Conservation (phyloP, 2,888 invertebrate genomes). For the Drosophila hamatofila region DNA sequence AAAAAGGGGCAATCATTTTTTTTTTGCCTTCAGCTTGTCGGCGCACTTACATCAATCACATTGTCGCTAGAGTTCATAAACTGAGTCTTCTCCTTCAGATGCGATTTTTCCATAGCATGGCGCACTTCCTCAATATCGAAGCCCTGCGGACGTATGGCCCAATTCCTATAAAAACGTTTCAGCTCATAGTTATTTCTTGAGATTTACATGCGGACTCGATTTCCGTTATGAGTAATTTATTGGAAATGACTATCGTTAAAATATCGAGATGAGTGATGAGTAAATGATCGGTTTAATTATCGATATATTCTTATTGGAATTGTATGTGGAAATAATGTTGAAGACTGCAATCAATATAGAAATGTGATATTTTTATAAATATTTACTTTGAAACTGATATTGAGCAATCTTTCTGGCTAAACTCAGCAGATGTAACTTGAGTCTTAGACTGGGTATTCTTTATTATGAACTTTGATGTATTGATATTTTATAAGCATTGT, state of each 20-base stretch:
- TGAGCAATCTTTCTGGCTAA: too few relatives aligned
- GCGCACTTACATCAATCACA: conserved; percentile 45
- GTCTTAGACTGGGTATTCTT: too few relatives aligned
- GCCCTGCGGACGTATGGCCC: conserved; percentile 59
- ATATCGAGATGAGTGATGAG: background rate
- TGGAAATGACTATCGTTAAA: background rate
- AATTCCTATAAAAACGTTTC: background rate
- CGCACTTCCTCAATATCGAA: conserved; percentile 58
- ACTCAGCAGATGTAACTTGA: too few relatives aligned
- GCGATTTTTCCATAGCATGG: conserved; percentile 7
- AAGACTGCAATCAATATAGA: too few relatives aligned
- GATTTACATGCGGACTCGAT: background rate
- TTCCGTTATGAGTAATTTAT: background rate
- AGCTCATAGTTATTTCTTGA: too few relatives aligned
- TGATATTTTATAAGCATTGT: background rate
- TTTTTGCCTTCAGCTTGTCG: too few relatives aligned
- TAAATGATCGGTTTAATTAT: background rate
- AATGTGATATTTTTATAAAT: too few relatives aligned
- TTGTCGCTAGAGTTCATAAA: conserved; percentile 54
- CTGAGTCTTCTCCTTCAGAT: conserved; percentile 19
- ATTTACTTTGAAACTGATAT: too few relatives aligned
- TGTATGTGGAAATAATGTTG: too few relatives aligned
- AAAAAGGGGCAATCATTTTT: too few relatives aligned
- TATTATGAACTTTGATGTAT: background rate
- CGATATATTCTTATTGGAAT: background rate